A percentile compares a stretch with the other conserved stretches of the same genome.
phyloP scores from a whole-genome alignment of 2,888 invertebrate genomes.

The Ectropis crepuscularia region DNA sequence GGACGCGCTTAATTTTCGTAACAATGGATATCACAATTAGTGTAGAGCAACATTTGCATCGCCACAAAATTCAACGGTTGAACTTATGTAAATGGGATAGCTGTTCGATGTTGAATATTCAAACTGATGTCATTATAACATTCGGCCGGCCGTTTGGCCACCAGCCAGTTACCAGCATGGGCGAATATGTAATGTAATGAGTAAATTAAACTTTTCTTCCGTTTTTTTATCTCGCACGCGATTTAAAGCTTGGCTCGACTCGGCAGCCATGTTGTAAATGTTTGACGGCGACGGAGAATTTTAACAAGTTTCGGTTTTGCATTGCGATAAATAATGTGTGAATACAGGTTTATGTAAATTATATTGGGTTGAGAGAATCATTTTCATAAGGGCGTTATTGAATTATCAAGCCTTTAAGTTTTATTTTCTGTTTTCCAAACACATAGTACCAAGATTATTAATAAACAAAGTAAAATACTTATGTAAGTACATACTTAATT shows the following conservation, averaged over 20 bases:
- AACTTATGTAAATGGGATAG: constrained; percentile 83
- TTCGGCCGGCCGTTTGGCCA: constrained; percentile 79
- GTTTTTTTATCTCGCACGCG: constrained; percentile 66
- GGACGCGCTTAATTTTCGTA: constrained; percentile 54
- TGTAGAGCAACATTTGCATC: constrained; percentile 74
- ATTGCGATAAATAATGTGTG: constrained; percentile 24
- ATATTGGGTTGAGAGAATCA: too few relatives aligned
- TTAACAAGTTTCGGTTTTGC: constrained; percentile 52
- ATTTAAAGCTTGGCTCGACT: constrained; percentile 53
- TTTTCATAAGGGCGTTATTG: too few relatives aligned
- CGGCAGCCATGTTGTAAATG: constrained; percentile 50
- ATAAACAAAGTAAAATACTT: too few relatives aligned
- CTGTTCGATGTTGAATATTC: constrained; percentile 84
- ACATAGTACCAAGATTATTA: too few relatives aligned
- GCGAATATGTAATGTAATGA: constrained; percentile 79
- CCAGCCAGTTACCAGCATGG: constrained; percentile 66
- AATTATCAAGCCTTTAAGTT: too few relatives aligned
- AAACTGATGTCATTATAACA: constrained; percentile 85
- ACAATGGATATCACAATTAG: constrained; percentile 77
- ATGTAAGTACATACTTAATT: too few relatives aligned
- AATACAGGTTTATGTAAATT: too few relatives aligned
- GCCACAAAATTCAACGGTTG: constrained; percentile 81
- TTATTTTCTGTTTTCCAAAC: too few relatives aligned
- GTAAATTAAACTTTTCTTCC: constrained; percentile 73
- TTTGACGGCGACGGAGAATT: constrained; percentile 49